Conservation (phyloP, 2,797 vertebrate species). For the Tympanoctomys barrerae region DNA sequence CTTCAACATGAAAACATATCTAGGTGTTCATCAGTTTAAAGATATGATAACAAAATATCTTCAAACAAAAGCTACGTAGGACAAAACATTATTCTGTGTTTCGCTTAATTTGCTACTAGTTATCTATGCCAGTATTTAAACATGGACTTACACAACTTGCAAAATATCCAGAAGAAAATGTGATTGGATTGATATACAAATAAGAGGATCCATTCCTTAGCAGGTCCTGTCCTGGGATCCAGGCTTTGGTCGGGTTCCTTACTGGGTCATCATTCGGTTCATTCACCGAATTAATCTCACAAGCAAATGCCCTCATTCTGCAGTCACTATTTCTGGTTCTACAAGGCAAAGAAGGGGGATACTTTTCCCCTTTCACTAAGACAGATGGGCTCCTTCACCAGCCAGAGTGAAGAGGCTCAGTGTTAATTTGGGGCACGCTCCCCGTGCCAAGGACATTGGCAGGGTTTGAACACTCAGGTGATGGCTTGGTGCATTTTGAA, state of each 20-base stretch:
- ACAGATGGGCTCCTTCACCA: slow-evolving; percentile 51
- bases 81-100: neutral
- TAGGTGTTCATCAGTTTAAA: neutral
- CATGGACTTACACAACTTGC: neutral
- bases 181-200: neutral
- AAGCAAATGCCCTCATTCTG: slow-evolving; percentile 10
- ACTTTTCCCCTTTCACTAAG: slow-evolving; percentile 42
- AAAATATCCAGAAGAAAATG: neutral
- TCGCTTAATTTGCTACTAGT: neutral
- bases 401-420: slow-evolving; percentile 27
- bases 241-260: neutral
- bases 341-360: neutral
- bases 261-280: neutral
- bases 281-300: slow-evolving; percentile 41
- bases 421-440: slow-evolving; percentile 58
- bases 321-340: slow-evolving; percentile 12
- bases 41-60: neutral
- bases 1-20: neutral
- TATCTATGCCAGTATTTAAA: neutral
- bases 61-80: neutral
- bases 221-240: neutral
- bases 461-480: slow-evolving; percentile 41
- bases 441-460: slow-evolving; percentile 62
- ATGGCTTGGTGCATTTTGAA: slow-evolving; percentile 35
- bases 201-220: neutral